Percentiles rank a stretch among this genome's conserved stretches.
These are phyloP conservation scores for Cephalopholis sonnerati DNA, from an alignment of 2,113 vertebrate species.

Conservation along the genomic window DNA sequence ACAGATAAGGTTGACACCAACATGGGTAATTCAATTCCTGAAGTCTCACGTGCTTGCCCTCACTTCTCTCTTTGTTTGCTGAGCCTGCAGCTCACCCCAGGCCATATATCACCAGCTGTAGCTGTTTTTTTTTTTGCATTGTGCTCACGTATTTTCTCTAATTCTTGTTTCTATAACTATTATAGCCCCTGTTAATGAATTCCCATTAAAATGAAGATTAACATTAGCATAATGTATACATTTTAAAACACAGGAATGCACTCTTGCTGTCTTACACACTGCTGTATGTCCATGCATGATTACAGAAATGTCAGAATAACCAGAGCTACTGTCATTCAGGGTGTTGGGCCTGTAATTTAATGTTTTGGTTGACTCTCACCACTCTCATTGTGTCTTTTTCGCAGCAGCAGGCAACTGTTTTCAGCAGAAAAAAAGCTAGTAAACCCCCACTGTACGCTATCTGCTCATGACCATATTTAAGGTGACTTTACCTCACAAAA, in stretches of 20 bases:
- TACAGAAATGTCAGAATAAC: background rate
- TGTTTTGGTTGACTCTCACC: background rate
- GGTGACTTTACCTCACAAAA: background rate
- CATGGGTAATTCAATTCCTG: background rate
- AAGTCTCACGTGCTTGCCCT: background rate
- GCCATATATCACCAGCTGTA: constrained; percentile 37
- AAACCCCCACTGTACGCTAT: background rate
- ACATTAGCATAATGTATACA: background rate
- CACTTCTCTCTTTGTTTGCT: constrained; percentile 31
- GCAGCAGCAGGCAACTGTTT: background rate
- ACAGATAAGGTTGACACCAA: constrained; percentile 24
- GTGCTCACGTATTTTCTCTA: background rate
- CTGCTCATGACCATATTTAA: background rate
- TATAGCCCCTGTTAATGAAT: background rate
- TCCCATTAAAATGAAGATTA: background rate
- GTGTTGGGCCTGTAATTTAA: background rate
- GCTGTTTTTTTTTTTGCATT: background rate
- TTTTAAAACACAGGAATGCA: background rate
- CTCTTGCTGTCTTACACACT: background rate
- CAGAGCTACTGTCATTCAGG: background rate
- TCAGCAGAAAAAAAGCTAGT: background rate
- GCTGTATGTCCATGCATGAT: background rate
- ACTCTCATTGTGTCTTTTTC: background rate
- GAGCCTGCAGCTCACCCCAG: constrained; percentile 42
- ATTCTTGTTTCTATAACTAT: background rate